Percentiles rank a stretch among this genome's conserved stretches.
Evolutionary conservation across 2,888 invertebrate species (phyloP).

Genomic region (Pristionchus fissidentatus): DNA sequence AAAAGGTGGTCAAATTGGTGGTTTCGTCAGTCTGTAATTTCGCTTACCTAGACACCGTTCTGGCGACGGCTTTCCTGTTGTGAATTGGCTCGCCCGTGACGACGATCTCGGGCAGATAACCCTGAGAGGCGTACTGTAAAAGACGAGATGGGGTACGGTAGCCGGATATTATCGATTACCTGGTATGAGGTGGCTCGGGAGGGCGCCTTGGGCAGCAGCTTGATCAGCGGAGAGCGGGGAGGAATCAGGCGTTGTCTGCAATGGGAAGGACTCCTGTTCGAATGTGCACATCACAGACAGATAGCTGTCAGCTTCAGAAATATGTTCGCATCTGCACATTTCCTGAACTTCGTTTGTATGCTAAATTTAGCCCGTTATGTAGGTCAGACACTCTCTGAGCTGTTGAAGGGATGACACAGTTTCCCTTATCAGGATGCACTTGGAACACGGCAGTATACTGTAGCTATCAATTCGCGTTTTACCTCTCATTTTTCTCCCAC

Average conservation of each 20-base stretch:
- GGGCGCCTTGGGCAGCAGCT: not conserved
- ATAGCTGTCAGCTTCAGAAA: too few species aligned
- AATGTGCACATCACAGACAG: conserved; percentile 26
- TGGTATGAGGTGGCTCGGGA: conserved; percentile 25
- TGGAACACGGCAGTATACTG: too few species aligned
- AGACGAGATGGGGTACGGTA: not conserved
- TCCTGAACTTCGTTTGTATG: too few species aligned
- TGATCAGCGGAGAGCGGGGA: not conserved
- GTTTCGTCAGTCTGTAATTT: not conserved
- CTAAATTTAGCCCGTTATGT: too few species aligned
- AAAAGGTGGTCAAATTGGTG: too few species aligned
- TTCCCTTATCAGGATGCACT: too few species aligned
- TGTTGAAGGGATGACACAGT: too few species aligned
- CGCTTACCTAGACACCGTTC: conserved; percentile 26
- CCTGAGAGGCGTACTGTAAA: too few species aligned
- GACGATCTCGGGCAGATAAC: conserved; percentile 47
- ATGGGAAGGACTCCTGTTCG: not conserved
- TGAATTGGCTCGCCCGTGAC: conserved; percentile 48
- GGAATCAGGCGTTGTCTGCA: conserved; percentile 14
- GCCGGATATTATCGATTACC: not conserved
- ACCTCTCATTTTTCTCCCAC: too few species aligned
- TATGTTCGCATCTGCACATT: too few species aligned
- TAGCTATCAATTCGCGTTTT: too few species aligned
- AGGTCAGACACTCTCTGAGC: too few species aligned
- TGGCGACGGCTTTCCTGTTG: conserved; percentile 3